Evolutionary conservation across 2,888 invertebrate species (phyloP).

Genomic region (Meteorus colon): DNA sequence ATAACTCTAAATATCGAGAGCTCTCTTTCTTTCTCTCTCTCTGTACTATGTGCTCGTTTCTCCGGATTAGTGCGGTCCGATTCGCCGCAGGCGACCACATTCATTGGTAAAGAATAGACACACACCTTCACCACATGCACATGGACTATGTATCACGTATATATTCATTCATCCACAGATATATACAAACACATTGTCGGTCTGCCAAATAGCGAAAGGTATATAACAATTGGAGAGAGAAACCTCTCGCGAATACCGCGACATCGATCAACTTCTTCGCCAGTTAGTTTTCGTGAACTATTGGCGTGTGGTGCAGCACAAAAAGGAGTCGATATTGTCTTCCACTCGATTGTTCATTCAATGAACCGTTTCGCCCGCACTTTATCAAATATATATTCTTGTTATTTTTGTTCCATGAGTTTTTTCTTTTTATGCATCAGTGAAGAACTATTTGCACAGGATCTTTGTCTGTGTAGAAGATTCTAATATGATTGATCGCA

Average conservation of each 20-base stretch:
- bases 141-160: not conserved
- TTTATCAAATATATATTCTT: slow-evolving; percentile 10
- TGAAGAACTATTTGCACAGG: too few relatives aligned
- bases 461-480: too few relatives aligned
- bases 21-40: slow-evolving; percentile 30
- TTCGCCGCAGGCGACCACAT: slow-evolving; percentile 42
- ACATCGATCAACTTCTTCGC: slow-evolving; percentile 49
- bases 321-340: slow-evolving; percentile 47
- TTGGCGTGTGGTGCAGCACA: slow-evolving; percentile 1
- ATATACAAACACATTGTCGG: not conserved
- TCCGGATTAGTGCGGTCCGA: slow-evolving; percentile 60
- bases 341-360: slow-evolving; percentile 53
- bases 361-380: slow-evolving; percentile 38
- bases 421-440: too few relatives aligned
- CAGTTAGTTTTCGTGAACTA: slow-evolving; percentile 38
- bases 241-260: slow-evolving; percentile 33
- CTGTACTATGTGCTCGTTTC: slow-evolving; percentile 54
- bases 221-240: slow-evolving; percentile 3
- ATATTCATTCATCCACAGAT: slow-evolving; percentile 17
- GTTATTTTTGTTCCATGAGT: not conserved
- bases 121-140: not conserved
- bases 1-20: slow-evolving; percentile 67
- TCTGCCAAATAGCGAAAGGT: slow-evolving; percentile 2
- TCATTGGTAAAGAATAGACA: slow-evolving; percentile 11
- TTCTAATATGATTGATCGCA: too few relatives aligned